Evolutionary conservation across 1,140 invertebrate species (phyloP).

Genomic region (Brachystomella parvula): DNA sequence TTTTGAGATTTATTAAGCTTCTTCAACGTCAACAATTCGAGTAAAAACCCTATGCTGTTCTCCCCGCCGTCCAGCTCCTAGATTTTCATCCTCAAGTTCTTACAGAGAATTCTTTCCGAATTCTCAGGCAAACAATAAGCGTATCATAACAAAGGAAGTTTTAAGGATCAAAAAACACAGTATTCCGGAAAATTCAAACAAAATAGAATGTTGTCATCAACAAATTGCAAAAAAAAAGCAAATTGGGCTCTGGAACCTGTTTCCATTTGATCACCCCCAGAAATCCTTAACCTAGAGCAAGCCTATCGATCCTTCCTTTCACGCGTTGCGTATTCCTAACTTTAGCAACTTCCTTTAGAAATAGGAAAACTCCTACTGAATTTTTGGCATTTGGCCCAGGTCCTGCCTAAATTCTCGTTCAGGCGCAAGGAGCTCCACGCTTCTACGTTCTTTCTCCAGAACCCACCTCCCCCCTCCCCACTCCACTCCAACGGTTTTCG

Average conservation of each 20-base stretch:
- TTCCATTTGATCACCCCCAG: neutral
- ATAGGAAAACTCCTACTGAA: neutral
- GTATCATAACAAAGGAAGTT: neutral
- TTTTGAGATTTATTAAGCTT: neutral
- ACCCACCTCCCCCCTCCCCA: too few species aligned
- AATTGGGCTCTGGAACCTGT: neutral
- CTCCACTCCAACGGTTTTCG: too few species aligned
- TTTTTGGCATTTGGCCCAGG: neutral
- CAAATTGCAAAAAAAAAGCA: neutral
- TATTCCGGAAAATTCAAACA: too few species aligned
- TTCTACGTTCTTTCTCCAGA: neutral
- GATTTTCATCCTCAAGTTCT: neutral
- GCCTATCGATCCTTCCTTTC: neutral
- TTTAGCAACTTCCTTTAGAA: too few species aligned
- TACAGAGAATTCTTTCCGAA: neutral
- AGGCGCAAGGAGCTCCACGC: neutral
- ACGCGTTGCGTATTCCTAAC: constrained; percentile 1
- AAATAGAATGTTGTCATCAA: neutral
- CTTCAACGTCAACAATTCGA: neutral
- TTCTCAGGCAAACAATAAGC: neutral
- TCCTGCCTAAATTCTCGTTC: neutral
- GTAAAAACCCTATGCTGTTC: too few species aligned
- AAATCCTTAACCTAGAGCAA: constrained; percentile 1
- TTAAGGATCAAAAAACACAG: neutral
- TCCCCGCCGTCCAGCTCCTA: neutral